A percentile compares a stretch with the other conserved stretches of the same genome.
Conservation (phyloP, 2,888 invertebrate species). For the Lithosia quadra region DNA sequence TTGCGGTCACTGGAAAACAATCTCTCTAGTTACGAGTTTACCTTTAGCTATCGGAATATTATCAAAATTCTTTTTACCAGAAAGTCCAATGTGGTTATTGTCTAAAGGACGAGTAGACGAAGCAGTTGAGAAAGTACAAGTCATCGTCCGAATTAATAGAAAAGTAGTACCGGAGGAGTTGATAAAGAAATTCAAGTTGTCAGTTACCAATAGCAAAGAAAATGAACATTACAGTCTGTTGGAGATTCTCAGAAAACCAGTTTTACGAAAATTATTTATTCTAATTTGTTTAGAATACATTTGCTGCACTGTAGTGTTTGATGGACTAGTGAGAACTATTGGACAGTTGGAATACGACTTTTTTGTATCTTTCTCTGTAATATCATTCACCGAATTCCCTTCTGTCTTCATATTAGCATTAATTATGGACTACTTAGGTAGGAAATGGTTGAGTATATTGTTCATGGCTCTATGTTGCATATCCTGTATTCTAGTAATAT, state of each 20-base stretch:
- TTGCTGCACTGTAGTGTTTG: slow-evolving; percentile 67
- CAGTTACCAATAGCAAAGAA: slow-evolving; percentile 42
- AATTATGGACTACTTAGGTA: slow-evolving; percentile 67
- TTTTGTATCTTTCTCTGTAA: slow-evolving; percentile 70
- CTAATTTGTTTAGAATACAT: slow-evolving; percentile 64
- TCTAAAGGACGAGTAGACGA: slow-evolving; percentile 69
- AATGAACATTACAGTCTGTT: slow-evolving; percentile 57
- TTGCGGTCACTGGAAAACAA: slow-evolving; percentile 69
- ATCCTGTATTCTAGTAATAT: slow-evolving; percentile 62
- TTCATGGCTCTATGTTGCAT: slow-evolving; percentile 59
- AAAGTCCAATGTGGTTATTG: slow-evolving; percentile 72
- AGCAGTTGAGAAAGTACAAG: slow-evolving; percentile 62
- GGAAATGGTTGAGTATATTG: slow-evolving; percentile 64
- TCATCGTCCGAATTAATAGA: slow-evolving; percentile 66
- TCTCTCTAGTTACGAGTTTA: slow-evolving; percentile 68
- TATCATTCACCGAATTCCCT: slow-evolving; percentile 70
- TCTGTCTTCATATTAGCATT: slow-evolving; percentile 67
- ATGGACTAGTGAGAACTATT: slow-evolving; percentile 67
- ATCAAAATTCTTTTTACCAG: slow-evolving; percentile 65
- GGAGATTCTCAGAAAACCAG: slow-evolving; percentile 61
- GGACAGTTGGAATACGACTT: slow-evolving; percentile 67
- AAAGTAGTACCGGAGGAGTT: slow-evolving; percentile 62
- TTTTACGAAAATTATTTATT: slow-evolving; percentile 62
- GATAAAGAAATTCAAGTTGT: slow-evolving; percentile 58
- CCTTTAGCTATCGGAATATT: slow-evolving; percentile 63